phyloP scores from a whole-genome alignment of 1,140 invertebrate genomes.

The Lucilia sericata region DNA sequence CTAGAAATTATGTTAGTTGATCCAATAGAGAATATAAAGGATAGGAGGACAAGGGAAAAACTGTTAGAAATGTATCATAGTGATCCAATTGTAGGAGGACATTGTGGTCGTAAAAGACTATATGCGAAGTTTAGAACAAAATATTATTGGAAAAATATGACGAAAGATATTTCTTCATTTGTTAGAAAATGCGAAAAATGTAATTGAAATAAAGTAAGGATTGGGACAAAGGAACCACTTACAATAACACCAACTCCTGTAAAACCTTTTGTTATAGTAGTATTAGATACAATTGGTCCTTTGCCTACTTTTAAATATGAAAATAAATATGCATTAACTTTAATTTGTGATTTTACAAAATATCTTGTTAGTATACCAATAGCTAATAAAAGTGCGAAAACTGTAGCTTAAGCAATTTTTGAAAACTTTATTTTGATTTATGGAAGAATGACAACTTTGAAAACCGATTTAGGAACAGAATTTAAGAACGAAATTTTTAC shows the following conservation, averaged over 20 bases:
- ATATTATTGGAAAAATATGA: not conserved
- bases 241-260: not conserved
- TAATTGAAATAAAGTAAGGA: not conserved
- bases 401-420: no score
- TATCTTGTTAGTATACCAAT: no score
- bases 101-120: not conserved
- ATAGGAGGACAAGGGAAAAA: not conserved
- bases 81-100: not conserved
- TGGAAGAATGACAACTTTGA: no score
- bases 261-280: not conserved
- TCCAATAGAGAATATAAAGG: not conserved
- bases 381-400: no score
- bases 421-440: no score
- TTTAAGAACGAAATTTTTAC: no score
- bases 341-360: no score
- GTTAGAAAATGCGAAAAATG: not conserved
- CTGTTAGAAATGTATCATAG: not conserved
- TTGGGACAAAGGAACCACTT: not conserved
- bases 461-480: no score
- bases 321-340: no score
- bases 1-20: not conserved
- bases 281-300: no score
- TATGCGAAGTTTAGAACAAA: not conserved
- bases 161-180: not conserved
- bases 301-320: no score